These are phyloP conservation scores for Lontra canadensis DNA, from an alignment of 2,113 vertebrate species.

Conservation along the genomic window DNA sequence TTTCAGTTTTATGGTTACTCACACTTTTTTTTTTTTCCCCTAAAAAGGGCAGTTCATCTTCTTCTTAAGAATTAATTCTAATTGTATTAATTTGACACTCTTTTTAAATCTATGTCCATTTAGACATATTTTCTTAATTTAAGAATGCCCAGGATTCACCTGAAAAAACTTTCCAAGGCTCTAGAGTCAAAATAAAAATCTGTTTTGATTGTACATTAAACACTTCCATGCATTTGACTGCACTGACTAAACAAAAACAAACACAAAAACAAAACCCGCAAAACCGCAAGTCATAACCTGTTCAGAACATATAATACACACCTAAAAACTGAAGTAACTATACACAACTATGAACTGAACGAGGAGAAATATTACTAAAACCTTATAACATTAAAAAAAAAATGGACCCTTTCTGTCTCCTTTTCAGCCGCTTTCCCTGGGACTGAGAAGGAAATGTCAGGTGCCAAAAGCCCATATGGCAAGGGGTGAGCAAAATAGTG, in stretches of 20 bases:
- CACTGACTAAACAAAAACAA: background rate
- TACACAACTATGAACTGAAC: background rate
- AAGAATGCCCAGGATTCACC: background rate
- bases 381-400: background rate
- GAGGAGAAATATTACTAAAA: background rate
- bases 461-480: background rate
- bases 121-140: background rate
- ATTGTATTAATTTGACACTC: background rate
- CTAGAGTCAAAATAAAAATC: background rate
- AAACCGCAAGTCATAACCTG: background rate
- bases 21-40: background rate
- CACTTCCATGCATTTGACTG: background rate
- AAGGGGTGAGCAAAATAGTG: accelerated
- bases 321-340: background rate
- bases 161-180: background rate
- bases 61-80: background rate
- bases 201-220: background rate
- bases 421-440: background rate
- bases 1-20: background rate
- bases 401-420: no score
- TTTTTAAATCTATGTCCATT: background rate
- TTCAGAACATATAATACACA: background rate
- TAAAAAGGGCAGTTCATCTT: background rate
- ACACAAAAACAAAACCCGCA: background rate
- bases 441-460: background rate